Evolutionary conservation across 1,140 invertebrate species (phyloP), one percentile per base, ranked within the genome.

Genomic region (Scaptomyza graminum): DNA sequence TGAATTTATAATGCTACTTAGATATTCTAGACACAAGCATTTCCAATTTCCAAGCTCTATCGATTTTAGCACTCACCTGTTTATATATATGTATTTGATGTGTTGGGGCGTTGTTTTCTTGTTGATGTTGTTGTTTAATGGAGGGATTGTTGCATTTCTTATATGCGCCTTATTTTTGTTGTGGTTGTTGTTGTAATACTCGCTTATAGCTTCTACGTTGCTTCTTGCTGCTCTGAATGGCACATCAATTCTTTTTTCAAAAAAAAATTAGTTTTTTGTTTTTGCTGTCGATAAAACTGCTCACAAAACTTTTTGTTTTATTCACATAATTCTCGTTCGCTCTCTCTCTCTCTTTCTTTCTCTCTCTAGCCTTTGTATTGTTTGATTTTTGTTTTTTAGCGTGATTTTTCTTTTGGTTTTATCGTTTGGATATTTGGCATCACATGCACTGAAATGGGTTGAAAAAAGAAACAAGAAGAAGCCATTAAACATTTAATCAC

Each of bases 191-290:
- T 44, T 55, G 51, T 90, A 89, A 90, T 89, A 89, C 85, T 90
- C 80, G 74, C 85, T 81, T 85, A 41, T 41, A 89, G 85, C 77
- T 83, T 88, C 84, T 88, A 79, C 44, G 72, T 70, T 76, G 57
- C 71, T 75, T 61, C 71, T 75, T 61, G 59, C 68, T 84, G 76
- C 79, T 83, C 75, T 64, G 47, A 84, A 84, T 84, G 81, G 81
- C 81, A 84, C 81, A 84, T 83, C 79, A 79, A 83, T 75, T 34
- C 6, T 84, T 18, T 41, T 67, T 56, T 65, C 5, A 47, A 57
- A 41, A 41, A 72, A 54, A 71, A 47, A 66, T 51, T 9, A 8
- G 0, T 11, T 31, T 31, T 31, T 31, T 31, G 28, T 31, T 6
- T 31, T 6, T 41, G 31, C 62, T 71, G 47, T 71, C 39, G 43